Evolutionary conservation across 1,140 invertebrate species (phyloP).

Genomic region (Saccostrea cuccullata): DNA sequence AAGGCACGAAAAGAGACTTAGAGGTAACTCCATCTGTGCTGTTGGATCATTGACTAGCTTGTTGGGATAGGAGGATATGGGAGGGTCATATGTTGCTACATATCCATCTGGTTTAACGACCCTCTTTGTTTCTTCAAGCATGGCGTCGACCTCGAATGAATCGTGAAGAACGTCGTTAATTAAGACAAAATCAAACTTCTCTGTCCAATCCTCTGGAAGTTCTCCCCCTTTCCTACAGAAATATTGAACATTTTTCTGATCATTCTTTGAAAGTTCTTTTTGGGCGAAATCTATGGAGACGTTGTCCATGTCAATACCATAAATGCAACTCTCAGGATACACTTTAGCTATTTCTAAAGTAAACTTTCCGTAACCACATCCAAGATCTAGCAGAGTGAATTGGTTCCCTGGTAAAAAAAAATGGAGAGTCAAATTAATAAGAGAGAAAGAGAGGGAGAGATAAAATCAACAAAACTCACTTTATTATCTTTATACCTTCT

Average conservation of each 20-base stretch:
- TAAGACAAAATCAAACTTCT: constrained; percentile 46
- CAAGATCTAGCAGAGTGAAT: not conserved
- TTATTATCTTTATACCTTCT: not conserved
- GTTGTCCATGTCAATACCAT: not conserved
- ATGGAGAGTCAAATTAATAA: too few species aligned
- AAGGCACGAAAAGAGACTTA: constrained; percentile 47
- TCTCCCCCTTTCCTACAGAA: not conserved
- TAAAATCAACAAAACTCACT: not conserved
- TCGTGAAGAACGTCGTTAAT: constrained; percentile 50
- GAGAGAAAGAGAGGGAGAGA: too few species aligned
- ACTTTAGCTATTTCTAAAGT: not conserved
- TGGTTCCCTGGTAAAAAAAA: not conserved
- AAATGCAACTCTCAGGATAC: not conserved
- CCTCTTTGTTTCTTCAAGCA: constrained; percentile 27
- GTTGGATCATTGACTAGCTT: not conserved
- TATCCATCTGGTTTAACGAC: constrained; percentile 48
- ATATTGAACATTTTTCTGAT: not conserved
- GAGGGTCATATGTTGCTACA: constrained; percentile 15
- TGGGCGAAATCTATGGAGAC: not conserved
- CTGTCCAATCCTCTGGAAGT: not conserved
- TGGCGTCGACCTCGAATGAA: not conserved
- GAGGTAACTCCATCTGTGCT: not conserved
- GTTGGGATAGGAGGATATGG: constrained; percentile 14
- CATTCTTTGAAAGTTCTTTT: too few species aligned
- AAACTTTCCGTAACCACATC: not conserved